A percentile compares a stretch with the other conserved stretches of the same genome.
phyloP scores from a whole-genome alignment of 2,888 invertebrate genomes.

The Eupithecia dodoneata region DNA sequence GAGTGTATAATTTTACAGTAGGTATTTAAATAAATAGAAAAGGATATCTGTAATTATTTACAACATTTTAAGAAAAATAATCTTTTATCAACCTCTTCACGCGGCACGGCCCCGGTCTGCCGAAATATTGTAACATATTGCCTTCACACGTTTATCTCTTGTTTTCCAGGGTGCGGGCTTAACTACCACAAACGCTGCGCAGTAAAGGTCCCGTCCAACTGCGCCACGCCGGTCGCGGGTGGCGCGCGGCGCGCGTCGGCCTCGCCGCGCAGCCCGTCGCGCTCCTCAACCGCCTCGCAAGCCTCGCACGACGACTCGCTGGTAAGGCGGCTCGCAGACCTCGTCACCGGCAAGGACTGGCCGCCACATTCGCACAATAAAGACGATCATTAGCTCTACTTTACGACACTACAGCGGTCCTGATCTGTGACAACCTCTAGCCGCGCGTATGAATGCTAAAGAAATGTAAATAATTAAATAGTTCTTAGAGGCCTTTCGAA shows the following conservation, averaged over 20 bases:
- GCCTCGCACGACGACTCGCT: conserved; percentile 86
- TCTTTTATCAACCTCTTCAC: too few relatives aligned
- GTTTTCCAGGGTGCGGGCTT: conserved; percentile 93
- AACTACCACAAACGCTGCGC: conserved; percentile 99
- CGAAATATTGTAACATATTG: too few relatives aligned
- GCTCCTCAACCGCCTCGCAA: conserved; percentile 87
- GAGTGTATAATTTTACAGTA: too few relatives aligned
- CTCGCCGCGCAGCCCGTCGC: conserved; percentile 89
- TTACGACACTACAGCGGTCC: background rate
- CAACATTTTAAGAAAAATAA: too few relatives aligned
- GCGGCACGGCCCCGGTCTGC: too few relatives aligned
- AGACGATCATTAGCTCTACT: conserved; percentile 18
- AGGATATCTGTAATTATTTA: too few relatives aligned
- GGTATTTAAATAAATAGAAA: too few relatives aligned
- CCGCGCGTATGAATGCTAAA: too few relatives aligned
- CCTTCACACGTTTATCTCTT: background rate
- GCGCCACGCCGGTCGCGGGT: conserved; percentile 72
- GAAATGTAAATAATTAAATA: too few relatives aligned
- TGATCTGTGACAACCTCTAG: too few relatives aligned
- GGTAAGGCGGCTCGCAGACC: conserved; percentile 89
- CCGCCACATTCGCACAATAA: conserved; percentile 28
- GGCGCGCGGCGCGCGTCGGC: conserved; percentile 58
- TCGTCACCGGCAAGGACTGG: conserved; percentile 77
- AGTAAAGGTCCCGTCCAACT: conserved; percentile 99
- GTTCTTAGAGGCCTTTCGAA: too few relatives aligned